Percentiles rank a stretch among this genome's conserved stretches.
phyloP scores from a whole-genome alignment of 2,888 invertebrate species.

The Geotrupes spiniger region DNA sequence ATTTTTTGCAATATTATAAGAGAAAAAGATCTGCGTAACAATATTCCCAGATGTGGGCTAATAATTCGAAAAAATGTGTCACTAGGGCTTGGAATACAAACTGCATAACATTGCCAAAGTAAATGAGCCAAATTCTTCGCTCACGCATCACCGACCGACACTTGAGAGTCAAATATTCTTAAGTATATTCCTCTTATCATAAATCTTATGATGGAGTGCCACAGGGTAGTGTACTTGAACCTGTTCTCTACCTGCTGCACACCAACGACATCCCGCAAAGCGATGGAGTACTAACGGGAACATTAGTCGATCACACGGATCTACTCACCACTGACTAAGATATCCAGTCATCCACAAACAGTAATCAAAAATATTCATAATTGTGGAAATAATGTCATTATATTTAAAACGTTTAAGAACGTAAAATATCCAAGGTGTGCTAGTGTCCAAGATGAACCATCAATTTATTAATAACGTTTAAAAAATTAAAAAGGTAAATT shows the following conservation, averaged over 20 bases:
- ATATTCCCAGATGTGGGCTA: too few relatives aligned
- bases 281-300: not conserved
- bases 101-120: not conserved
- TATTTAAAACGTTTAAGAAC: too few relatives aligned
- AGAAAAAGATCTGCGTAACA: too few relatives aligned
- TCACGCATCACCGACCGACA: not conserved
- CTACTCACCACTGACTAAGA: not conserved
- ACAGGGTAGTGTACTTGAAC: not conserved
- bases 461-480: too few relatives aligned
- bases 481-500: too few relatives aligned
- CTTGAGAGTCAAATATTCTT: not conserved
- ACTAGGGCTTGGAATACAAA: too few relatives aligned
- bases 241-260: constrained; percentile 1
- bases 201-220: too few relatives aligned
- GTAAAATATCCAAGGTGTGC: too few relatives aligned
- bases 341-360: not conserved
- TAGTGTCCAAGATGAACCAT: too few relatives aligned
- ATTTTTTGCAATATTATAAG: too few relatives aligned
- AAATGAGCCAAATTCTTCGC: not conserved
- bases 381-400: not conserved
- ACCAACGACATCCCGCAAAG: not conserved
- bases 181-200: not conserved
- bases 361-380: not conserved
- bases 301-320: not conserved
- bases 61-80: too few relatives aligned